These are phyloP conservation scores for Endomychus coccineus DNA, from an alignment of 2,888 invertebrate genomes.

Conservation along the genomic window DNA sequence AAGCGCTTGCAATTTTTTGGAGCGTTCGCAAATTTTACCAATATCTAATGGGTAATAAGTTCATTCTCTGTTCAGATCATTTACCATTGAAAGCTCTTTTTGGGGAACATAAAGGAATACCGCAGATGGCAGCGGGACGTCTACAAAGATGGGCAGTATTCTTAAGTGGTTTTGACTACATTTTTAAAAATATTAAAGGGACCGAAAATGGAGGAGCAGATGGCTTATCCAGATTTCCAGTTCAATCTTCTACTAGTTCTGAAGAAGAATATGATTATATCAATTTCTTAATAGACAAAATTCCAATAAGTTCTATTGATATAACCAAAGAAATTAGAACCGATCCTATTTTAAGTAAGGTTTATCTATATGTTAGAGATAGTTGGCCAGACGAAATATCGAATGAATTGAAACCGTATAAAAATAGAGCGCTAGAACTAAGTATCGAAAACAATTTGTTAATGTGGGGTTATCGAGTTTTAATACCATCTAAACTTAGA, in stretches of 20 bases:
- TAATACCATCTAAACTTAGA: slow-evolving; percentile 12
- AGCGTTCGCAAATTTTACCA: too few species aligned
- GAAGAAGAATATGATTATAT: slow-evolving; percentile 8
- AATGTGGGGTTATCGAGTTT: slow-evolving; percentile 13
- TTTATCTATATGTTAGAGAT: slow-evolving; percentile 4
- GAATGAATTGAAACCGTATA: slow-evolving; percentile 5
- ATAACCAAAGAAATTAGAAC: slow-evolving; percentile 1
- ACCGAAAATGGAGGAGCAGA: slow-evolving; percentile 9
- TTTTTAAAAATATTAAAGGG: slow-evolving; percentile 4
- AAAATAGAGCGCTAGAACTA: slow-evolving; percentile 4
- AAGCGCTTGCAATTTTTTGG: too few species aligned
- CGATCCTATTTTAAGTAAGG: slow-evolving; percentile 7
- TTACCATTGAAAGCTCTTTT: too few species aligned
- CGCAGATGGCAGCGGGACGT: slow-evolving; percentile 30
- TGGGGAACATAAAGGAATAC: too few species aligned
- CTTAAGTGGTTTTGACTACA: slow-evolving; percentile 5
- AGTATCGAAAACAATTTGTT: slow-evolving; percentile 9
- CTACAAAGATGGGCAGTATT: slow-evolving; percentile 19
- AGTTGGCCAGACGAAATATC: slow-evolving; percentile 5
- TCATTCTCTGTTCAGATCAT: too few species aligned
- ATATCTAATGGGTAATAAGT: too few species aligned
- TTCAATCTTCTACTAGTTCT: background rate
- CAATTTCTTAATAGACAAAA: slow-evolving; percentile 5
- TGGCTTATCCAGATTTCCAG: slow-evolving; percentile 3
- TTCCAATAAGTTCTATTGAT: slow-evolving; percentile 1